phyloP scores from a whole-genome alignment of 1,140 invertebrate species.

The Archivesica marissinica region DNA sequence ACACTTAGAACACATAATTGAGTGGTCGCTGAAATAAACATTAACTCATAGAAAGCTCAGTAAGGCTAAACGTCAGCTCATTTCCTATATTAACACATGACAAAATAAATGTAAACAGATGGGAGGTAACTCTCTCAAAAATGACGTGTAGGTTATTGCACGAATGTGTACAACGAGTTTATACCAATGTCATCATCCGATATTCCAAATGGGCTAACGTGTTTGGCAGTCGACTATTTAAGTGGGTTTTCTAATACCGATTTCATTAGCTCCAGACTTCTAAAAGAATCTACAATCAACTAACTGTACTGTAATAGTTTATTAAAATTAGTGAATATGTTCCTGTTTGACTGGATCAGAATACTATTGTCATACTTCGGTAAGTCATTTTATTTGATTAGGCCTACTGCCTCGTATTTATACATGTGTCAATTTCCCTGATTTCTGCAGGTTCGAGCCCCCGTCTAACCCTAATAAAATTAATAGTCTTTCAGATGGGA shows the following conservation, averaged over 20 bases:
- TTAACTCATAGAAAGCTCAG: too few relatives aligned
- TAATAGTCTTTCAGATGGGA: too few relatives aligned
- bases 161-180: constrained; percentile 1
- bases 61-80: too few relatives aligned
- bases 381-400: constrained; percentile 21
- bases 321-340: constrained; percentile 29
- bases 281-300: too few relatives aligned
- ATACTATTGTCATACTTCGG: constrained; percentile 42
- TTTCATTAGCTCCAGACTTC: too few relatives aligned
- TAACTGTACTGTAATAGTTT: background rate
- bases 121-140: constrained; percentile 10
- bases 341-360: constrained; percentile 39
- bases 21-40: too few relatives aligned
- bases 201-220: too few relatives aligned
- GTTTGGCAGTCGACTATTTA: constrained; percentile 1
- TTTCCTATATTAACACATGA: constrained; percentile 13
- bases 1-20: too few relatives aligned
- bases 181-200: background rate
- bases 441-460: too few relatives aligned
- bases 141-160: constrained; percentile 25
- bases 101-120: constrained; percentile 41
- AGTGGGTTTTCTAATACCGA: background rate
- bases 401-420: too few relatives aligned
- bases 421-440: too few relatives aligned
- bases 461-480: too few relatives aligned